phyloP scores from a whole-genome alignment of 2,113 vertebrate genomes.

The Chionodraco myersi region DNA sequence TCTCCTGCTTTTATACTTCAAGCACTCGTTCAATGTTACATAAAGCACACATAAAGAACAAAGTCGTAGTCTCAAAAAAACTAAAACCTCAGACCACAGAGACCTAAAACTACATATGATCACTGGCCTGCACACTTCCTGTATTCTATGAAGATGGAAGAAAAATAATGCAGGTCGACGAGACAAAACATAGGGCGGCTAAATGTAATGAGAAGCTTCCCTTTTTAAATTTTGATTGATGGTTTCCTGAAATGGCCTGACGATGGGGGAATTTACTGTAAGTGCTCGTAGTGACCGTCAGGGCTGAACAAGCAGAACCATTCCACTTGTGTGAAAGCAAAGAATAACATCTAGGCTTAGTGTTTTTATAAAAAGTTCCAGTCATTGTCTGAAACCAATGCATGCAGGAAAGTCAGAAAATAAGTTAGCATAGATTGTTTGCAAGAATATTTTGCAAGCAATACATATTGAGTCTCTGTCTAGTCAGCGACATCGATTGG shows the following conservation, averaged over 20 bases:
- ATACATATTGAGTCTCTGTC: constrained; percentile 35
- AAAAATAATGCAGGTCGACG: constrained; percentile 39
- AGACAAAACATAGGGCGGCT: constrained; percentile 52
- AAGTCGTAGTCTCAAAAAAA: constrained; percentile 40
- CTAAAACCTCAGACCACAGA: constrained; percentile 49
- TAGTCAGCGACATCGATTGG: constrained; percentile 49
- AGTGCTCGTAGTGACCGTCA: constrained; percentile 28
- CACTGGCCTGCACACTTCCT: constrained; percentile 45
- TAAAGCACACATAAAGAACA: constrained; percentile 31
- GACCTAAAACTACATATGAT: constrained; percentile 48
- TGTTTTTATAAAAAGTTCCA: constrained; percentile 13
- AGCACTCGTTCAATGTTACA: constrained; percentile 48
- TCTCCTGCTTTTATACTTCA: constrained; percentile 33
- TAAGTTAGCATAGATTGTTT: background rate
- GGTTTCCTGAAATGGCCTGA: constrained; percentile 55
- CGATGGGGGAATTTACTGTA: background rate
- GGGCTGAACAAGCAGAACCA: constrained; percentile 19
- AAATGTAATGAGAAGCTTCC: constrained; percentile 55
- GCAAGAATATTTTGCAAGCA: constrained; percentile 25
- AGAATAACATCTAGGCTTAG: constrained; percentile 40
- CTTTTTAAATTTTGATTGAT: constrained; percentile 57
- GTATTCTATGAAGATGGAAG: constrained; percentile 15
- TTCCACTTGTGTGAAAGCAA: constrained; percentile 20
- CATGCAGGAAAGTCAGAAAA: background rate
- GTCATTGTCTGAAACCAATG: constrained; percentile 5